These are phyloP conservation scores for Gadopsis marmoratus DNA, from an alignment of 2,797 vertebrate species.

Conservation along the genomic window DNA sequence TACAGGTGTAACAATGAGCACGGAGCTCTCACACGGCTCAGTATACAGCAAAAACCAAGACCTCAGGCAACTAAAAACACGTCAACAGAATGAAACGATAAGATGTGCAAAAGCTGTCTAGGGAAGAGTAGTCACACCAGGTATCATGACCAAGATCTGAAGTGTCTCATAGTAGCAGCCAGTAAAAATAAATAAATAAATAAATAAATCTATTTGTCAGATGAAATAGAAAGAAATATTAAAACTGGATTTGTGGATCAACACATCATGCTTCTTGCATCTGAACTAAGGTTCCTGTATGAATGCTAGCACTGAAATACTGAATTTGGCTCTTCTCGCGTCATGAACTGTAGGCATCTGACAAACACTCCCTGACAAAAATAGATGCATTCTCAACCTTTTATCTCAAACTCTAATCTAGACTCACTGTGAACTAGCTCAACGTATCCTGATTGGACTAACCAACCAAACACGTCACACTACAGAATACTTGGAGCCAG, in stretches of 20 bases:
- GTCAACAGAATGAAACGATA: background rate
- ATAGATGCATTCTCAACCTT: background rate
- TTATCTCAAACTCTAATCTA: background rate
- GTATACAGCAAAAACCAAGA: background rate
- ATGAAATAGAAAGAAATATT: constrained; percentile 24
- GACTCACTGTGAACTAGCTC: background rate
- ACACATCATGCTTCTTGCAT: background rate
- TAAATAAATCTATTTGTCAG: background rate
- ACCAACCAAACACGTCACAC: constrained; percentile 20
- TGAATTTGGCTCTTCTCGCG: background rate
- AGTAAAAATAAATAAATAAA: too few relatives aligned
- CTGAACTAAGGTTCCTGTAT: too few relatives aligned
- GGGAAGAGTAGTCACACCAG: background rate
- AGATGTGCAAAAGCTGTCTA: background rate
- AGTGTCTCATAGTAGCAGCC: background rate
- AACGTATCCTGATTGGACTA: constrained; percentile 2
- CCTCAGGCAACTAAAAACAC: background rate
- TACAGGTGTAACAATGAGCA: background rate
- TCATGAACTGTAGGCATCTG: background rate
- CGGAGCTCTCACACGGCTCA: background rate
- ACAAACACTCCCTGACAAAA: background rate
- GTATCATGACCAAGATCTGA: constrained; percentile 2
- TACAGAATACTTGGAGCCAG: background rate
- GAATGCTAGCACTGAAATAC: background rate
- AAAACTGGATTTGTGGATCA: background rate